Conservation (phyloP, 64 coral and sea anemone species). For the Hydrozoanthus tunicans region DNA sequence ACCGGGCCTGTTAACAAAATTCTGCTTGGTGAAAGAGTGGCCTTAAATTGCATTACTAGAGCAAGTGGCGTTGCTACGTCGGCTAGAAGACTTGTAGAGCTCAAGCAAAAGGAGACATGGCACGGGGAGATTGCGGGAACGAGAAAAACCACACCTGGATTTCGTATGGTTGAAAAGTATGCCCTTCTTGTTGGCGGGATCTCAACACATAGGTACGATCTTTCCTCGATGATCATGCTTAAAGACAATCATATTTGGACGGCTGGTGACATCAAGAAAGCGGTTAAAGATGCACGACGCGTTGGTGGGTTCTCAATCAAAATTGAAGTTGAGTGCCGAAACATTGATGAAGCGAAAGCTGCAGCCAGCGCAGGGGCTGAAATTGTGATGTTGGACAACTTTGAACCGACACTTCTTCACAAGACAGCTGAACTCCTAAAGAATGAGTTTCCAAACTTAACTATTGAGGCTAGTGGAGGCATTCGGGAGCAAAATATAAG, state of each 20-base stretch:
- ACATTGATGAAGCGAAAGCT: slow-evolving; percentile 76
- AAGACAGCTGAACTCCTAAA: slow-evolving; percentile 70
- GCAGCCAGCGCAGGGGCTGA: slow-evolving; percentile 86
- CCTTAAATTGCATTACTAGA: slow-evolving; percentile 88
- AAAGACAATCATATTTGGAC: slow-evolving; percentile 99
- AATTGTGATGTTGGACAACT: slow-evolving; percentile 96
- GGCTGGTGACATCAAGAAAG: slow-evolving; percentile 70
- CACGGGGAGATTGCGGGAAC: slow-evolving; percentile 93
- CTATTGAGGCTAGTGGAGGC: slow-evolving; percentile 93
- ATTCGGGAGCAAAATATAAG: slow-evolving; percentile 70
- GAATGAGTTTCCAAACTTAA: slow-evolving; percentile 78
- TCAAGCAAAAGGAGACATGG: slow-evolving; percentile 74
- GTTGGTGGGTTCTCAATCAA: slow-evolving; percentile 93
- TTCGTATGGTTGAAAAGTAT: slow-evolving; percentile 97
- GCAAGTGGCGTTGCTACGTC: slow-evolving; percentile 92
- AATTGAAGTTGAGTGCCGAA: slow-evolving; percentile 99
- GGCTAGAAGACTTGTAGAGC: slow-evolving; percentile 62
- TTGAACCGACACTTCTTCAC: slow-evolving; percentile 76
- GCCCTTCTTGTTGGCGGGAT: slow-evolving; percentile 84
- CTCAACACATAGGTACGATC: slow-evolving; percentile 91
- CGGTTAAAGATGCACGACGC: slow-evolving; percentile 79
- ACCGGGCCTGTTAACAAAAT: slow-evolving; percentile 90
- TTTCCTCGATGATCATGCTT: slow-evolving; percentile 97
- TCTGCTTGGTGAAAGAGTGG: slow-evolving; percentile 90
- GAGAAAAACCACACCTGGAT: slow-evolving; percentile 96